Conservation (phyloP, 2,888 invertebrate genomes). For the Mesorhabditis spiculigera region DNA sequence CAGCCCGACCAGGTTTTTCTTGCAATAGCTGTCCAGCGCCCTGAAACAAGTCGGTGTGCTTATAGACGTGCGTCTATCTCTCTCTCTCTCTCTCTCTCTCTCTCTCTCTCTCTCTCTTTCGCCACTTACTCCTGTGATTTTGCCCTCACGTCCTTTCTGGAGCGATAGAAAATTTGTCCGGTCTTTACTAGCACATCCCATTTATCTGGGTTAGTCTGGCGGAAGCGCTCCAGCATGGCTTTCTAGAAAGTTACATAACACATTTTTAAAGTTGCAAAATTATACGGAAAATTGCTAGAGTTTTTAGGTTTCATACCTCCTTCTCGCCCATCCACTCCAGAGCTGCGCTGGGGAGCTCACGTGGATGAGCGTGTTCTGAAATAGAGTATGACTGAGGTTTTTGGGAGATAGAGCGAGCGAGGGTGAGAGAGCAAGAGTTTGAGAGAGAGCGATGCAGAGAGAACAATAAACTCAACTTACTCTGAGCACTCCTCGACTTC, state of each 20-base stretch:
- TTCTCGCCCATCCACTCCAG: not conserved
- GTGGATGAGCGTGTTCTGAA: too few relatives aligned
- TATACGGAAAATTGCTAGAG: not conserved
- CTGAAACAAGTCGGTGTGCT: not conserved
- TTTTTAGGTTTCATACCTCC: not conserved
- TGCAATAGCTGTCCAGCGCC: conserved; percentile 3
- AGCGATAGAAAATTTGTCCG: conserved; percentile 31
- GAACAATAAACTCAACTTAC: too few relatives aligned
- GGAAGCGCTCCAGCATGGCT: not conserved
- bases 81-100: too few relatives aligned
- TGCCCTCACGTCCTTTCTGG: conserved; percentile 21
- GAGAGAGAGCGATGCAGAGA: too few relatives aligned
- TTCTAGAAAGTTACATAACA: not conserved
- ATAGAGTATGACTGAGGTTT: too few relatives aligned
- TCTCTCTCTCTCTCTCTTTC: too few relatives aligned
- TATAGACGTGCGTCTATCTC: too few relatives aligned
- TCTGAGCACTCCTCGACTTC: too few relatives aligned
- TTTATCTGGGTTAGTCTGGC: conserved; percentile 14
- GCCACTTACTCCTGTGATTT: conserved; percentile 21
- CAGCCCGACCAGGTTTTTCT: conserved; percentile 5
- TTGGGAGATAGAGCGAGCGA: too few relatives aligned
- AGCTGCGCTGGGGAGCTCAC: too few relatives aligned
- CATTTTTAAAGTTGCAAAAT: not conserved
- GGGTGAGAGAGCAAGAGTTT: too few relatives aligned
- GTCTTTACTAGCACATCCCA: conserved; percentile 28